Base-by-base conservation (phyloP, 2,113 vertebrate genomes). In the Neolamprologus hecqui region DNA sequence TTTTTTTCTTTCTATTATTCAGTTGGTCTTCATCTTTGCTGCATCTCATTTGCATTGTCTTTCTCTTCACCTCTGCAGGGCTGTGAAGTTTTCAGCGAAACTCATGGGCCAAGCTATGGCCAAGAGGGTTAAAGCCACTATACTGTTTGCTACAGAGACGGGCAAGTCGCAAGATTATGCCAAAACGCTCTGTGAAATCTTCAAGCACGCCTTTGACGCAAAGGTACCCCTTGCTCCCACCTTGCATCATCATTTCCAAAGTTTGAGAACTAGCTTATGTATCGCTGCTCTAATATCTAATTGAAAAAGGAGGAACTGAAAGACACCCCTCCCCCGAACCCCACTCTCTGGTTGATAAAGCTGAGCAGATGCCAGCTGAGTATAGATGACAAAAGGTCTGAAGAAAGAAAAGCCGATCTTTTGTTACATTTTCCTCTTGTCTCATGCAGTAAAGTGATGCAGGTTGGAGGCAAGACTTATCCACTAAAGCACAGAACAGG, bases 21-120 rank as follows among this genome's bases (percentile, higher is more conserved):
- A 42, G 17, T 55, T 79, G 60, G 12, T 37, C 10, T 81, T 21
- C 45, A 4, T 85, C 26, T 42, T 70, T 23, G 40, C 5, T 63
- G 33, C n/a, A 17, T 83, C 57, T 81, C 23, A 57, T 6, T 81
- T 19, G 75, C 6, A 1, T 23, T 11, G 6, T 70, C 15, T 51
- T 11, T 75, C 31, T 79, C 53, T 77, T 80, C 3, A 19, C 42
- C 11, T 94, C 73, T 49, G 12, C 92, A 99, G 99, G 93, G 99
- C 98, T 8, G 99, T 99, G 87, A 99, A 99, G 95, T 99, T 99
- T 94, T 99, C 99, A 0, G 98, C 99, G 81, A 99, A 99, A 91
- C 95, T 99, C 90, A 99, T 99, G 99, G 98, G 98, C 5, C 98
- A 99, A 53, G 99, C 98, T 23, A 99, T 99, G 98, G 98, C 99